Percentiles rank a stretch among this genome's conserved stretches.
phyloP scores from a whole-genome alignment of 2,888 invertebrate species.

The Willowsia nigromaculata region DNA sequence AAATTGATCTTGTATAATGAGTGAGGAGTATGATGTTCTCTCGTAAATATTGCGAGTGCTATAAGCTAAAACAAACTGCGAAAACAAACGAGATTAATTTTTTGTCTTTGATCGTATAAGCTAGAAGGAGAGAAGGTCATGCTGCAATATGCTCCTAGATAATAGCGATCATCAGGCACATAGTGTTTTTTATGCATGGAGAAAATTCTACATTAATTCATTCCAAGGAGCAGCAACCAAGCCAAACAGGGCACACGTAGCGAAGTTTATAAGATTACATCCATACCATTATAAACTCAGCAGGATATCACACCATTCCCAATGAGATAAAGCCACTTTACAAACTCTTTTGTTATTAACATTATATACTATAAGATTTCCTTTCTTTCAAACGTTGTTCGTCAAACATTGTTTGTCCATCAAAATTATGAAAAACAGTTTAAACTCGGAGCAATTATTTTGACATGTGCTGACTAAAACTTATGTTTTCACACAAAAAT shows the following conservation, averaged over 20 bases:
- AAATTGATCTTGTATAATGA: no score
- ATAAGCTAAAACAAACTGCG: no score
- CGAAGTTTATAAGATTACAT: no score
- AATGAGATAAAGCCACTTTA: neutral
- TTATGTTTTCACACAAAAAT: constrained; percentile 36
- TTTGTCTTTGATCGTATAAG: neutral
- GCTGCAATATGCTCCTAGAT: neutral
- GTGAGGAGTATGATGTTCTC: no score
- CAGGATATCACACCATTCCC: constrained; percentile 58
- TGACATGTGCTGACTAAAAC: constrained; percentile 52
- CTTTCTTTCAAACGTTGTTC: neutral
- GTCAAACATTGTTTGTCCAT: constrained; percentile 55
- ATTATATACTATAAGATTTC: no score
- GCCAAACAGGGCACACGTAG: no score
- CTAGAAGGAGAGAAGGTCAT: neutral
- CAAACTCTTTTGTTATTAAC: neutral
- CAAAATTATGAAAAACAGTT: neutral
- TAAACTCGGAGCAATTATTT: neutral
- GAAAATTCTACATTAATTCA: neutral
- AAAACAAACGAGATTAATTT: neutral
- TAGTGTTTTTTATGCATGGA: neutral
- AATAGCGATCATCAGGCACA: neutral
- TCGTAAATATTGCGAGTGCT: neutral
- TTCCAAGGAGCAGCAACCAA: neutral
- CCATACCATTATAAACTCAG: constrained; percentile 43